phyloP scores from a whole-genome alignment of 2,888 invertebrate species.

The Adelognathus sp. region DNA sequence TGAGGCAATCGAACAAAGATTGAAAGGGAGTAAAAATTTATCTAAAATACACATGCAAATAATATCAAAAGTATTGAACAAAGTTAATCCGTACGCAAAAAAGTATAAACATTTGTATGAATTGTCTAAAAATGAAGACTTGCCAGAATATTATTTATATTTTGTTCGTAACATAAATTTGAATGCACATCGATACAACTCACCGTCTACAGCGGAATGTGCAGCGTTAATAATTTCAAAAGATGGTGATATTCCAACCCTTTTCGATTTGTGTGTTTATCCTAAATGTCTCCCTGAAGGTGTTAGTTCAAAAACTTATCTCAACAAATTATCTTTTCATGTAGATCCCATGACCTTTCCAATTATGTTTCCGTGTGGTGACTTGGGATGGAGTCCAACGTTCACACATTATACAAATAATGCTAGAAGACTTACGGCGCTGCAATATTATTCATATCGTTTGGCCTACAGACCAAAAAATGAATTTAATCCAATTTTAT shows the following conservation, averaged over 20 bases:
- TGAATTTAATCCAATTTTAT: constrained; percentile 4
- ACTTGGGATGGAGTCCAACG: no score
- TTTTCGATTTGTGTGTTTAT: constrained; percentile 36
- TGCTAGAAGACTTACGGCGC: no score
- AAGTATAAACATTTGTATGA: background rate
- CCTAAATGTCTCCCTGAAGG: background rate
- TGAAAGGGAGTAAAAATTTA: no score
- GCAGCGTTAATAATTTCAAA: constrained; percentile 31
- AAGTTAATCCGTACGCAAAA: no score
- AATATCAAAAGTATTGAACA: no score
- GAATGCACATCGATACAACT: constrained; percentile 11
- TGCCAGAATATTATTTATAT: constrained; percentile 14
- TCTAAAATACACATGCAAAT: no score
- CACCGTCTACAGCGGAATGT: constrained; percentile 25
- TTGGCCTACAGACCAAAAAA: background rate
- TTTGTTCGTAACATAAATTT: background rate
- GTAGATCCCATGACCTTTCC: constrained; percentile 44
- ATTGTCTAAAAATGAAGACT: background rate
- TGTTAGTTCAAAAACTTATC: background rate
- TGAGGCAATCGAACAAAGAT: no score
- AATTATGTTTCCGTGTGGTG: constrained; percentile 7
- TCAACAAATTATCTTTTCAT: constrained; percentile 35
- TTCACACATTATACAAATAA: no score
- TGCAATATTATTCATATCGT: no score
- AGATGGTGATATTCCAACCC: no score